Evolutionary conservation across 1,140 invertebrate genomes (phyloP), one percentile per base, ranked within the genome.

Genomic region (Psix sp.): DNA sequence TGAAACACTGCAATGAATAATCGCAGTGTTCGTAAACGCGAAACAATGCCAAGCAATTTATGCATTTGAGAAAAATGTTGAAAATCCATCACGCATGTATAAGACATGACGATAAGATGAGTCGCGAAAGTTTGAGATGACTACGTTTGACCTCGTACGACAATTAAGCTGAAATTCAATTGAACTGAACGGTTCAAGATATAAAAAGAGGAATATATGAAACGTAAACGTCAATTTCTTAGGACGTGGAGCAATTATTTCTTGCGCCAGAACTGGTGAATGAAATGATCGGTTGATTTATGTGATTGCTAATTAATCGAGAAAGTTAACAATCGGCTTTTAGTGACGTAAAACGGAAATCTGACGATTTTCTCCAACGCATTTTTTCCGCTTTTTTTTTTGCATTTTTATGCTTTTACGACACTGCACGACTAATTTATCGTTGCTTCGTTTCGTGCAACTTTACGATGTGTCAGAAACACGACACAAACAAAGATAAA

Each of bases 291-390:
- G 11, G 3, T 2, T 51, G 59, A 63, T 52, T 63, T 63, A 63
- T 63, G 11, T 52, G 59, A 63, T 43, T 51, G 39, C 15, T 63
- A 63, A 63, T 63, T 63, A 51, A 43, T 63, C 59, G 46, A 20
- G 13, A 26, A 11, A 24, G 10, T 63, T 43, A 51, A 43, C 46
- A 16, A n/a, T n/a, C n/a, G n/a, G n/a, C n/a, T n/a, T n/a, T n/a
- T n/a, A 24, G 42, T 11, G 18, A 45, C 56, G 24, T 62, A 62
- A 62, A 54, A 45, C 49, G 49, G 35, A 65, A 54, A 65, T 54
- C 60, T 18, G 20, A 15, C 24, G n/a, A 29, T 14, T 4, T 42
- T 31, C 35, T 38, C 31, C 20, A 9, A 6, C 11, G 38, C 9
- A 6, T 16, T 45, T 4, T 31, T n/a, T 10, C 6, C 9, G 6